Evolutionary conservation across 35 echinoderm and acorn worm genomes (phyloP).

Genomic region (Heliocidaris tuberculata): DNA sequence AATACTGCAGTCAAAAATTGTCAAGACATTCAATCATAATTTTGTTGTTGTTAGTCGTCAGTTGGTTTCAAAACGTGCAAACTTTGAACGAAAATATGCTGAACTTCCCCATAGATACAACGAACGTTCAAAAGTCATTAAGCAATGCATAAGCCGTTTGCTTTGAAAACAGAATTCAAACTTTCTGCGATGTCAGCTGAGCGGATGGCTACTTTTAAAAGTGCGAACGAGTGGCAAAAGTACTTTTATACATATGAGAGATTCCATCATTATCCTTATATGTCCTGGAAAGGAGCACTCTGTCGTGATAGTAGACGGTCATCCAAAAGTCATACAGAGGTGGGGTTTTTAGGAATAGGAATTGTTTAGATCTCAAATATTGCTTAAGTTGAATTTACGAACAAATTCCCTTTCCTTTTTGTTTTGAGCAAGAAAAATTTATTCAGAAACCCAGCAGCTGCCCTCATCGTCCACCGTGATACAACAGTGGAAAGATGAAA

Average conservation of each 20-base stretch:
- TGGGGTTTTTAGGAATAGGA: background rate
- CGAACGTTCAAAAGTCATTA: background rate
- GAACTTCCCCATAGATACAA: background rate
- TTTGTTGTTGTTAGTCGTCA: no score
- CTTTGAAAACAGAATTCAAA: conserved; percentile 10
- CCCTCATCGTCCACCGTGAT: background rate
- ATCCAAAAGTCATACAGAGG: background rate
- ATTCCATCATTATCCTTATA: background rate
- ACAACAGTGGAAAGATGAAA: background rate
- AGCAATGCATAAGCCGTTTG: background rate
- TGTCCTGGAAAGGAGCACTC: background rate
- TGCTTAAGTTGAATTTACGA: background rate
- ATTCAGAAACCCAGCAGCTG: background rate
- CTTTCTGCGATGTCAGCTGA: background rate
- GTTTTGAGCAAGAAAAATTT: background rate
- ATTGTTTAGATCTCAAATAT: background rate
- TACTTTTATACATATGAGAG: background rate
- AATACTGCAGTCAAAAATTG: no score
- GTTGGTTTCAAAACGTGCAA: no score
- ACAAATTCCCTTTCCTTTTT: background rate
- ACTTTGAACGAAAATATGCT: no score
- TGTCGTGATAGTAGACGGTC: background rate
- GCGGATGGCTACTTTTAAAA: background rate
- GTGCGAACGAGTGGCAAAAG: background rate
- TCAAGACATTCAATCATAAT: no score